phyloP scores from a whole-genome alignment of 2,113 vertebrate species.

The Tylochromis polylepis region DNA sequence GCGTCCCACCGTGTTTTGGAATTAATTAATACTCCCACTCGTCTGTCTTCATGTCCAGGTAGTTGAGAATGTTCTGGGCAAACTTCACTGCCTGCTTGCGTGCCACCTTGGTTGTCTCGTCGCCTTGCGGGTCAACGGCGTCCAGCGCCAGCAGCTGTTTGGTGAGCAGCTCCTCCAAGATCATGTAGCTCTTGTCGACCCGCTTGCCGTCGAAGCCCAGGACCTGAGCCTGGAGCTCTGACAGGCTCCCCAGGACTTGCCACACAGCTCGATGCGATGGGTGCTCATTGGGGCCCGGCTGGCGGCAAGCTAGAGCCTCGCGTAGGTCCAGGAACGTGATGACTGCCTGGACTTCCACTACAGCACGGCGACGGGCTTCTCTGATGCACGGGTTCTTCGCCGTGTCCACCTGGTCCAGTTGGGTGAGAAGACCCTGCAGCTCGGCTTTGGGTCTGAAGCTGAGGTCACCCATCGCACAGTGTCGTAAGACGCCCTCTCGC shows the following conservation, averaged over 20 bases:
- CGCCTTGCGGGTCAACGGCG: conserved; percentile 90
- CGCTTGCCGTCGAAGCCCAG: conserved; percentile 90
- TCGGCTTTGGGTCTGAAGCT: conserved; percentile 84
- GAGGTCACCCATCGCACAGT: conserved; percentile 77
- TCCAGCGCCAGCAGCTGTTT: conserved; percentile 93
- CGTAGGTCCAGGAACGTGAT: conserved; percentile 89
- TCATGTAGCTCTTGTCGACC: conserved; percentile 90
- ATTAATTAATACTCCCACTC: conserved; percentile 86
- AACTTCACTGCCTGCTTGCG: conserved; percentile 94
- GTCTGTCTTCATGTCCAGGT: conserved; percentile 95
- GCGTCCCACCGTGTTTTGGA: background rate
- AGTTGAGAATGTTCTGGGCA: conserved; percentile 94
- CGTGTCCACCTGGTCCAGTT: conserved; percentile 87
- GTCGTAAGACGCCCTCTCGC: conserved; percentile 77
- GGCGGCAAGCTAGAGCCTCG: conserved; percentile 80
- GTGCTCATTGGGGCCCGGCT: conserved; percentile 73
- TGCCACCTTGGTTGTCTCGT: conserved; percentile 83
- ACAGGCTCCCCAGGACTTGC: conserved; percentile 82
- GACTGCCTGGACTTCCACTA: conserved; percentile 89
- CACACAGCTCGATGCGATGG: conserved; percentile 83
- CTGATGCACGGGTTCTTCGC: conserved; percentile 94
- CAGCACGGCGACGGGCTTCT: conserved; percentile 89
- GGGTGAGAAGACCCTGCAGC: conserved; percentile 85
- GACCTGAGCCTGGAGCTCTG: conserved; percentile 88
- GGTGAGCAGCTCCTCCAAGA: conserved; percentile 93